Percentiles rank a stretch among this genome's conserved stretches.
phyloP scores from a whole-genome alignment of 2,797 vertebrate genomes.

The Pipistrellus kuhlii region DNA sequence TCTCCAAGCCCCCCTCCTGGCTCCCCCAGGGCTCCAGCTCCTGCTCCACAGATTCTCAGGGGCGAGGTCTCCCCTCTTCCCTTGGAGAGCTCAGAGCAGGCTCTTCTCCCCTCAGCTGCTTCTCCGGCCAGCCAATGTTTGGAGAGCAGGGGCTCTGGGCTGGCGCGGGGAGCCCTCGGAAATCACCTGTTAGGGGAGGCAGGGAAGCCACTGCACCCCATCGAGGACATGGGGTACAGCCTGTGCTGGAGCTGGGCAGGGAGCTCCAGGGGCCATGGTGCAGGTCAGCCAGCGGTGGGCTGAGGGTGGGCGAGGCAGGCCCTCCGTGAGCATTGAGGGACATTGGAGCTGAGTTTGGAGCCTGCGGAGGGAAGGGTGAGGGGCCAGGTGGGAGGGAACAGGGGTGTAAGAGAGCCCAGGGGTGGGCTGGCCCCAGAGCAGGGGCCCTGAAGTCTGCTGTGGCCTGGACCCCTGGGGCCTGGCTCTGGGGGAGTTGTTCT shows the following conservation, averaged over 20 bases:
- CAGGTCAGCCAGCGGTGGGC: too few species aligned
- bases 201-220: fast-evolving
- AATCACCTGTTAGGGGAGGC: neutral
- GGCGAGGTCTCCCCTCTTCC: neutral
- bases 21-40: neutral
- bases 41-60: neutral
- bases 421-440: neutral
- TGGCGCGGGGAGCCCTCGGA: fast-evolving
- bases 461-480: neutral
- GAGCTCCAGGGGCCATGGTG: neutral
- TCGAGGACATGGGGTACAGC: neutral
- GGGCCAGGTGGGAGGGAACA: too few species aligned
- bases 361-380: neutral
- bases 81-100: neutral
- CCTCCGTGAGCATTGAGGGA: neutral
- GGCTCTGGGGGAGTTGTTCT: too few species aligned
- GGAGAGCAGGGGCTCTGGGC: neutral
- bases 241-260: neutral
- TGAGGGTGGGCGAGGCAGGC: too few species aligned
- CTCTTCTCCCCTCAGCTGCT: neutral
- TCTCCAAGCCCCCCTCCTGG: neutral
- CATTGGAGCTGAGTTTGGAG: neutral
- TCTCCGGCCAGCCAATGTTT: neutral
- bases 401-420: neutral
- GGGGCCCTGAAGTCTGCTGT: too few species aligned